A percentile compares a stretch with the other conserved stretches of the same genome.
These are phyloP conservation scores for Apodemus sylvaticus DNA, from an alignment of 2,113 vertebrate species.

Conservation along the genomic window DNA sequence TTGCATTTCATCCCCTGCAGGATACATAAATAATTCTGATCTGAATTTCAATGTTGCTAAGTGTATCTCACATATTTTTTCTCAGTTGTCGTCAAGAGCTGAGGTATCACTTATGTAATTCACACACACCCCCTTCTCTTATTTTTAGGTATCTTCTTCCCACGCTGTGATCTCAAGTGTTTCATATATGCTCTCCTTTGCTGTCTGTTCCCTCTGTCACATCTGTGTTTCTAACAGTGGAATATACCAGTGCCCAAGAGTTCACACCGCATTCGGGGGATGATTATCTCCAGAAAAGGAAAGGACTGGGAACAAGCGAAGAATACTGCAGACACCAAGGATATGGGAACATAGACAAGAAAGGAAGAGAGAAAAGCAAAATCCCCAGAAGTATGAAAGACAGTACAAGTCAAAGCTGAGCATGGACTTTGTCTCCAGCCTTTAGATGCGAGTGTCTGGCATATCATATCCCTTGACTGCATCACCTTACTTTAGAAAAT, in stretches of 20 bases:
- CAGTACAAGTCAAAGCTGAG: not conserved
- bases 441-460: not conserved
- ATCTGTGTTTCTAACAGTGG: constrained; percentile 1
- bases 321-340: not conserved
- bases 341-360: not conserved
- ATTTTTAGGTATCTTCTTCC: constrained; percentile 77
- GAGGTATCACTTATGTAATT: constrained; percentile 76
- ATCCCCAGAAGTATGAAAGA: not conserved
- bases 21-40: constrained; percentile 51
- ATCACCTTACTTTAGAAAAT: not conserved
- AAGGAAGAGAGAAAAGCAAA: not conserved
- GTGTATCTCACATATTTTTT: constrained; percentile 59
- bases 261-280: not conserved
- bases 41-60: constrained; percentile 58
- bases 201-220: not conserved
- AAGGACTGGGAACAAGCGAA: not conserved
- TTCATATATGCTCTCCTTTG: constrained; percentile 8
- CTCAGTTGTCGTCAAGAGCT: constrained; percentile 65
- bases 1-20: constrained; percentile 54
- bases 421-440: not conserved
- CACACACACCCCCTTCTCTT: constrained; percentile 78
- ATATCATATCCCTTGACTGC: not conserved
- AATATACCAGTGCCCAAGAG: not conserved
- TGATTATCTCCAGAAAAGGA: constrained; percentile 10
- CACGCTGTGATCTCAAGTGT: constrained; percentile 70